Evolutionary conservation across 2,888 invertebrate genomes (phyloP), one percentile per base, ranked within the genome.

Genomic region (Drosophila flavopinicola): DNA sequence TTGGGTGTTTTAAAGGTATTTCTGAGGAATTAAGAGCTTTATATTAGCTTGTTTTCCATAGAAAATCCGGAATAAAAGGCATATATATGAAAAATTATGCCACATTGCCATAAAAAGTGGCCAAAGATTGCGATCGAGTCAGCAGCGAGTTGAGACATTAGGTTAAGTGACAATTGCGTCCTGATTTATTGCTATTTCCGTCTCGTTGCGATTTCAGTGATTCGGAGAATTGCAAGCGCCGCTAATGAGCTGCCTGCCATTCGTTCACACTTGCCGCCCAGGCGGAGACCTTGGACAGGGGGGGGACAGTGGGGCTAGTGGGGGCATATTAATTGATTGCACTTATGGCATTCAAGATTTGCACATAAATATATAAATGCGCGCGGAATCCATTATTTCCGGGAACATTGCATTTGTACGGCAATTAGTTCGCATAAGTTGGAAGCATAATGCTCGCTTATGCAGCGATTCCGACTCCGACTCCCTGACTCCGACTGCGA

Each of bases 391-490:
- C 75, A 84, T 82, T 82, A 87, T 90, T 89, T 89, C 89, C 89
- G 88, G 89, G 90, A 90, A 90, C 89, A 89, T 88, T 88, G 89
- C 88, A 90, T 90, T 90, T 90, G 90, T 90, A 87, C 84, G 85
- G 89, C 88, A 90, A 90, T 90, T 90, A 90, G 88, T 88, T 78
- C 75, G 75, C 71, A 75, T 73, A 71, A 67, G 68, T 83, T 78
- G 65, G 65, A 58, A 70, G 71, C 78, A 73, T 69, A 80, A 75
- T 71, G 61, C 57, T 48, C 52, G 44, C 39, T 48, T 49, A 35
- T 44, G 44, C 42, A 35, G 20, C 35, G n/a, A n/a, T n/a, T n/a
- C n/a, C n/a, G n/a, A n/a, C n/a, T n/a, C n/a, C n/a, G n/a, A n/a
- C n/a, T n/a, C 37, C n/a, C n/a, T n/a, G 51, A 29, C 49, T 42